Percentiles rank a stretch among this genome's conserved stretches.
Conservation (phyloP, 2,113 vertebrate species). For the Lonchura striata region DNA sequence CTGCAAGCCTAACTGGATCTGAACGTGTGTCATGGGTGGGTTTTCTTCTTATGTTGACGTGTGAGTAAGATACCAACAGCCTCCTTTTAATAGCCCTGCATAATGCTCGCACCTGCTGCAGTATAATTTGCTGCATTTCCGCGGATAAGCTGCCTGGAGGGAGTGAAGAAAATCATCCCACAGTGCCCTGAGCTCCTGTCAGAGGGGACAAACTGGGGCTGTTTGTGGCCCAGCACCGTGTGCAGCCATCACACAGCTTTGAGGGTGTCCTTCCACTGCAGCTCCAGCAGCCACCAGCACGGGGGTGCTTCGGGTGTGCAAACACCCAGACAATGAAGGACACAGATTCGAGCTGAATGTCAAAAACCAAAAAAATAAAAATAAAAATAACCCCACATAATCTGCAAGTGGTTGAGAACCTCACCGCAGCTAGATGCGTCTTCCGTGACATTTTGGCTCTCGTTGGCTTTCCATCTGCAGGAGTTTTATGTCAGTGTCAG, state of each 20-base stretch:
- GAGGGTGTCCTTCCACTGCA: not conserved
- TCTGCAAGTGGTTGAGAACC: not conserved
- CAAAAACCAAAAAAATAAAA: not conserved
- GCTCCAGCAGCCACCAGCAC: not conserved
- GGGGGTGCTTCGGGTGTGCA: not conserved
- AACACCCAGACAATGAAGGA: not conserved
- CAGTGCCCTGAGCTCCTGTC: not conserved
- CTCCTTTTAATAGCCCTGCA: not conserved
- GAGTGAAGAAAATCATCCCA: not conserved
- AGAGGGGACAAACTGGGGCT: not conserved
- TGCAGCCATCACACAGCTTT: not conserved
- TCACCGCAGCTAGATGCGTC: not conserved
- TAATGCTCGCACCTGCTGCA: not conserved
- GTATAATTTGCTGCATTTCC: not conserved
- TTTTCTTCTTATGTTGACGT: not conserved
- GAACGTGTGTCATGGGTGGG: not conserved
- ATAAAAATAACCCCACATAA: no score
- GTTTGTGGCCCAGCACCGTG: rapidly evolving
- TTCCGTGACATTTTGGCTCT: not conserved
- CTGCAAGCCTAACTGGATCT: rapidly evolving
- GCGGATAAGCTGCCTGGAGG: not conserved
- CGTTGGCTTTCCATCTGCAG: not conserved
- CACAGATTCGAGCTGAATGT: not conserved
- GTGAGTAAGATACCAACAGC: not conserved
- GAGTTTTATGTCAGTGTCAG: not conserved